Conservation (phyloP, 2,113 vertebrate genomes). For the Dolichallabes microphthalmus region DNA sequence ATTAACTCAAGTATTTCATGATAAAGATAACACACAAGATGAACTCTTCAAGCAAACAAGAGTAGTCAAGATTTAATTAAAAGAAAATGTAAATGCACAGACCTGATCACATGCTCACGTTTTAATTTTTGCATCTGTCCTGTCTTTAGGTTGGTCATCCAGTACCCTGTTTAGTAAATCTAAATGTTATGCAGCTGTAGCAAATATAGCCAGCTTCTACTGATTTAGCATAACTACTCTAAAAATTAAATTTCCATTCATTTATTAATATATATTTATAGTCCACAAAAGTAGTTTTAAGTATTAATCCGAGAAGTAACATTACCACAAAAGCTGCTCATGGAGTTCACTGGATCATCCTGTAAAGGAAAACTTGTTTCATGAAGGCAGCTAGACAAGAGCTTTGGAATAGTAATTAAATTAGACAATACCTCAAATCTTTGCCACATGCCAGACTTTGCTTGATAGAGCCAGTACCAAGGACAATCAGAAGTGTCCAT, state of each 20-base stretch:
- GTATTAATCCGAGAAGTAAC: neutral
- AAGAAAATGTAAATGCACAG: neutral
- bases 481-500: slow-evolving; percentile 83
- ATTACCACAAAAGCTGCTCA: slow-evolving; percentile 55
- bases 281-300: too few relatives aligned
- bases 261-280: too few relatives aligned
- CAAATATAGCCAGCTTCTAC: neutral
- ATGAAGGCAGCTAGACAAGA: neutral
- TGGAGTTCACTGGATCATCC: slow-evolving; percentile 42
- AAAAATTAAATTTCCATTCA: neutral
- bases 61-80: neutral
- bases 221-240: neutral
- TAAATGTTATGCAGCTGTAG: neutral
- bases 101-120: neutral
- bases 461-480: slow-evolving; percentile 85
- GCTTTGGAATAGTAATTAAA: neutral
- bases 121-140: neutral
- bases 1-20: too few relatives aligned
- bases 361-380: neutral
- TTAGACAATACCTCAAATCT: slow-evolving; percentile 79
- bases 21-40: neutral
- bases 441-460: slow-evolving; percentile 85
- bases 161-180: neutral
- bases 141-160: neutral
- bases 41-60: neutral